Base-by-base conservation (phyloP, 2,113 vertebrate genomes). In the Ursus arctos region DNA sequence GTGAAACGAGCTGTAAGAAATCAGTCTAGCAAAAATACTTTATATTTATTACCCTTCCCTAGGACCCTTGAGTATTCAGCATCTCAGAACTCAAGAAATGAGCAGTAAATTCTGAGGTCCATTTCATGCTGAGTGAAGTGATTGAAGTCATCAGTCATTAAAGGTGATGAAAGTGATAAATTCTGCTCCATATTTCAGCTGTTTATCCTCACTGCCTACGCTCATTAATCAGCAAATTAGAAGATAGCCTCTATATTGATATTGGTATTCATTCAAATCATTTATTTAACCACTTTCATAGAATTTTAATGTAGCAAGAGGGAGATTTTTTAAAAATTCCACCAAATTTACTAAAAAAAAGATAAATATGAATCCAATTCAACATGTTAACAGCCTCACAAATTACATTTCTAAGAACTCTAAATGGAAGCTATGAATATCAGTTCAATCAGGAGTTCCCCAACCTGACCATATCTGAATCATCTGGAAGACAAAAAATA, bases 71-170 rank as follows among this genome's bases (percentile, higher is more conserved):
- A 95, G 97, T 89, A 95, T 95, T 94, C 87, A 40, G 43, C 79
- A 47, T 86, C 94, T 93, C 88, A 57, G 94, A 76, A 53, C 93
- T 98, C 65, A 57, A 93, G 96, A 91, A 95, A 76, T 0, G 16
- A 97, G 95, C 91, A 83, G 93, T 98, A 97, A 97, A 98, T 98
- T 95, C 96, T 87, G 49, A 97, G 96, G 88, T 57, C 92, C 96
- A 95, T 98, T 98, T 97, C 97, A 71, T 67, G 84, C 94, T 85
- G 96, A 96, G 93, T 10, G 96, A 94, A 91, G 81, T 97, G 98
- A 97, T 93, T 88, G 97, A 98, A 97, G 96, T 97, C 97, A 95
- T 95, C 96, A 95, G 95, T 97, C 97, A 96, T 97, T 95, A 97
- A 93, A 97, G 88, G 96, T 74, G 94, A 98, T 94, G 97, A 89